Percentiles rank a stretch among this genome's conserved stretches.
Conservation (phyloP, 1,140 invertebrate species). For the Eufriesea mexicana region DNA sequence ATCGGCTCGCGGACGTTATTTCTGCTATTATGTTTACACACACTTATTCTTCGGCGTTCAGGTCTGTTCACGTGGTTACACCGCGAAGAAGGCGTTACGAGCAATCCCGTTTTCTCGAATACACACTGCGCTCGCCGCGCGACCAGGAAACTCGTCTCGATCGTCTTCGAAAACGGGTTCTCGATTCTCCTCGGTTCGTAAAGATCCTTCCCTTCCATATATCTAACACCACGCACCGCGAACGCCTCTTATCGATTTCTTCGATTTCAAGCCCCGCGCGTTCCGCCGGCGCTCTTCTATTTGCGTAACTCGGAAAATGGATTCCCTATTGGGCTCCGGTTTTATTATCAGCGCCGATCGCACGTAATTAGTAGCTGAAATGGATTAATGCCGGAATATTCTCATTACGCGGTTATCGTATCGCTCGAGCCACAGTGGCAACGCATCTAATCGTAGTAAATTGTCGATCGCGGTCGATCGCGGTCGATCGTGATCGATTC, state of each 20-base stretch:
- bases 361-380: constrained; percentile 18
- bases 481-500: background rate
- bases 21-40: constrained; percentile 67
- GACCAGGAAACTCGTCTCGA: constrained; percentile 68
- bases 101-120: constrained; percentile 69
- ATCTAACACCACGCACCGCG: constrained; percentile 22
- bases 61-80: constrained; percentile 52
- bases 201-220: constrained; percentile 57
- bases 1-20: constrained; percentile 52
- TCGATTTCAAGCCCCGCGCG: constrained; percentile 29
- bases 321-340: background rate
- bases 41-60: constrained; percentile 42
- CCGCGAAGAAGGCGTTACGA: constrained; percentile 66
- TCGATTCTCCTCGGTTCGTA: constrained; percentile 75
- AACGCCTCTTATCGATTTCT: constrained; percentile 44
- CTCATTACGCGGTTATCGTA: background rate
- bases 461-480: background rate
- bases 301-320: constrained; percentile 21
- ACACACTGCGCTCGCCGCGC: constrained; percentile 44
- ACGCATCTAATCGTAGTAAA: background rate
- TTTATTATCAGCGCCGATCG: background rate
- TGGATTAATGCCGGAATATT: background rate
- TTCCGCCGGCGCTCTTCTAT: constrained; percentile 5
- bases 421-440: background rate
- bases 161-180: constrained; percentile 71